A percentile compares a stretch with the other conserved stretches of the same genome.
Conservation (phyloP, 2,113 vertebrate species). For the Pomatorhinus ruficollis region DNA sequence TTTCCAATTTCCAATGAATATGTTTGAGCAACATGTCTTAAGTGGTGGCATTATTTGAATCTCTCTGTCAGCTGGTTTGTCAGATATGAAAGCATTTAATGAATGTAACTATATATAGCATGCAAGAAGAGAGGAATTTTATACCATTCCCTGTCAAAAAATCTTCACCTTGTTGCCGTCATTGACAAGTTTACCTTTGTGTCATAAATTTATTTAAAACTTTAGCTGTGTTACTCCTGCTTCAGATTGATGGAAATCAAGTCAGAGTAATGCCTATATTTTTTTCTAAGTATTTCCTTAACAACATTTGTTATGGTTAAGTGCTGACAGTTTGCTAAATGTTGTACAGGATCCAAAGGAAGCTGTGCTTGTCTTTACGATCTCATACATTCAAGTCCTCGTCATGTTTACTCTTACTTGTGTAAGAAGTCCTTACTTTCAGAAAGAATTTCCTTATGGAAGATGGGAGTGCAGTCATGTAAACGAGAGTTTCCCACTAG, state of each 20-base stretch:
- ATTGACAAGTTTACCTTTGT: neutral
- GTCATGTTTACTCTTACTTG: neutral
- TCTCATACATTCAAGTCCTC: neutral
- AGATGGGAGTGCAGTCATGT: neutral
- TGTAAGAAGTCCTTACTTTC: neutral
- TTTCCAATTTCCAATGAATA: neutral
- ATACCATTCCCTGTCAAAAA: neutral
- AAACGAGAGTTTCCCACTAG: neutral
- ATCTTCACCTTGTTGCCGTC: neutral
- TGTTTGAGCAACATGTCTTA: neutral
- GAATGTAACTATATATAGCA: neutral
- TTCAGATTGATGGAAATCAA: neutral
- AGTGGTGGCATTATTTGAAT: neutral
- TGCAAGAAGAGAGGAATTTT: neutral
- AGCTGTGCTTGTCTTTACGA: neutral
- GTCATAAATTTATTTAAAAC: neutral
- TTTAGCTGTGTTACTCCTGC: neutral
- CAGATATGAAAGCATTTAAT: neutral
- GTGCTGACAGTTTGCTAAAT: neutral
- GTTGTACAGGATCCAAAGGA: neutral
- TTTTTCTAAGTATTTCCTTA: neutral
- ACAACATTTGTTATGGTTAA: neutral
- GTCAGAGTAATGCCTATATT: neutral
- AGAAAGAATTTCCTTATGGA: neutral
- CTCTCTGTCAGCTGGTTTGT: neutral